Evolutionary conservation across 1,140 invertebrate genomes (phyloP).

Genomic region (Pissodes strobi): DNA sequence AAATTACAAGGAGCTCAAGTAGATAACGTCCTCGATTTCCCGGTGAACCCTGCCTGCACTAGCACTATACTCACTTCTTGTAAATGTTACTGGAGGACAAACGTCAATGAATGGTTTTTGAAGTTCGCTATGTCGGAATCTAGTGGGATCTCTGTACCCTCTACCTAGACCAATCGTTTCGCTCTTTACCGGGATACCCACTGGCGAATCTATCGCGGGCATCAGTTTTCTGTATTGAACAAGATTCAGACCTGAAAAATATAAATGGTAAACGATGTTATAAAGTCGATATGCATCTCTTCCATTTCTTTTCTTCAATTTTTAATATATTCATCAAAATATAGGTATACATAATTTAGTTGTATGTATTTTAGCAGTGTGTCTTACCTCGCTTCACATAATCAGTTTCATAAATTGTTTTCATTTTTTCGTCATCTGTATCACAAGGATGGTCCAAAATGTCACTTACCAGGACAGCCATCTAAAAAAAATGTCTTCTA

Average conservation of each 20-base stretch:
- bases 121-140: constrained; percentile 55
- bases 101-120: constrained; percentile 54
- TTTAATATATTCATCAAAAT: too few relatives aligned
- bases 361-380: too few relatives aligned
- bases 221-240: constrained; percentile 54
- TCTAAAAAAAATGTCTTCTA: constrained; percentile 55
- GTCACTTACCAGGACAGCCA: constrained; percentile 61
- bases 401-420: constrained; percentile 64
- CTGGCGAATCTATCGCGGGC: constrained; percentile 56
- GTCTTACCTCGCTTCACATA: constrained; percentile 62
- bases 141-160: constrained; percentile 57
- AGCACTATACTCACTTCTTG: too few relatives aligned
- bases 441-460: constrained; percentile 64
- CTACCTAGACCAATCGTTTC: constrained; percentile 50
- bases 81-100: constrained; percentile 51
- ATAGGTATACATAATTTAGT: too few relatives aligned
- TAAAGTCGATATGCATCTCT: too few relatives aligned
- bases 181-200: constrained; percentile 54
- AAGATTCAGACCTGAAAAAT: constrained; percentile 49
- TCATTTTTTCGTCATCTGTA: constrained; percentile 62
- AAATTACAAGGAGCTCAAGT: too few relatives aligned
- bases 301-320: too few relatives aligned
- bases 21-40: too few relatives aligned
- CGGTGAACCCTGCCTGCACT: too few relatives aligned
- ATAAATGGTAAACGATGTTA: too few relatives aligned